Conservation (phyloP, 1,140 invertebrate species). For the Ylistrum balloti region DNA sequence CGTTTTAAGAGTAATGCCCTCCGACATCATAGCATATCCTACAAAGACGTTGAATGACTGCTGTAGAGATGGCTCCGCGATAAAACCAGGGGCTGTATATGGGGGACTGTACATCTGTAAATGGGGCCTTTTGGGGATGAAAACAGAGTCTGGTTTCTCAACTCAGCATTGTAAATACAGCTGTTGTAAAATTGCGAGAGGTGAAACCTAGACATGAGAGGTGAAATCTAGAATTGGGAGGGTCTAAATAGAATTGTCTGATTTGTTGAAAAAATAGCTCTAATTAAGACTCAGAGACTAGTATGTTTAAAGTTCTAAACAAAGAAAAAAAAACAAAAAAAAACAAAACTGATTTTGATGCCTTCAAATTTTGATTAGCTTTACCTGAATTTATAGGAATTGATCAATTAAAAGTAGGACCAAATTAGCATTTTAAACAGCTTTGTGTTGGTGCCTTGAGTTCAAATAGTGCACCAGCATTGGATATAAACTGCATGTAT, state of each 20-base stretch:
- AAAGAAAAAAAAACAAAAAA: too few species aligned
- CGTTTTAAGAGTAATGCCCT: constrained; percentile 33
- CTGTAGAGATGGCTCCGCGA: not conserved
- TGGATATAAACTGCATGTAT: not conserved
- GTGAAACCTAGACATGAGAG: not conserved
- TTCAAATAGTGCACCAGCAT: not conserved
- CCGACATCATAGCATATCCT: not conserved
- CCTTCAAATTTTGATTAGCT: too few species aligned
- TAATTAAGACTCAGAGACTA: too few species aligned
- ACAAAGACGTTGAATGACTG: constrained; percentile 38
- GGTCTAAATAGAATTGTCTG: too few species aligned
- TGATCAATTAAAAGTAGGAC: too few species aligned
- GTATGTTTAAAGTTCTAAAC: too few species aligned
- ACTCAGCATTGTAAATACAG: not conserved
- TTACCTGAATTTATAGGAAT: too few species aligned
- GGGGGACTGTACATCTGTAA: not conserved
- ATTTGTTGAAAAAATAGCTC: too few species aligned
- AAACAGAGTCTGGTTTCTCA: not conserved
- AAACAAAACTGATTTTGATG: too few species aligned
- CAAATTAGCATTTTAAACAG: too few species aligned
- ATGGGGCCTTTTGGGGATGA: constrained; percentile 1
- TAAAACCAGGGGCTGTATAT: not conserved
- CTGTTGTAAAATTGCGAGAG: not conserved
- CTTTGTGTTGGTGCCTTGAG: too few species aligned
- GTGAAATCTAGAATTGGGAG: too few species aligned